Evolutionary conservation across 2,888 invertebrate species (phyloP).

Genomic region (Rhingia rostrata): DNA sequence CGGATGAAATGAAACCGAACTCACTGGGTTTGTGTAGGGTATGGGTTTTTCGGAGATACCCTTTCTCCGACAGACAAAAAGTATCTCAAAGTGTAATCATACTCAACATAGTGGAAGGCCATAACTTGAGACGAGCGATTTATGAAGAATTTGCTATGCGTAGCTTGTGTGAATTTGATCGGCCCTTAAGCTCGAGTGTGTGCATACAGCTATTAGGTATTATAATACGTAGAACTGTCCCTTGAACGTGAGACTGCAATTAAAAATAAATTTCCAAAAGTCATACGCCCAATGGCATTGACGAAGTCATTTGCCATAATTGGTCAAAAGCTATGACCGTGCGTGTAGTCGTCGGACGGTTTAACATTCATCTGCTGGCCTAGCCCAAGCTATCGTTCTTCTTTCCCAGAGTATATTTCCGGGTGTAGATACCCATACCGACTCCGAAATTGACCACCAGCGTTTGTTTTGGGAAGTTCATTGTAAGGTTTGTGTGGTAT

Average conservation of each 20-base stretch:
- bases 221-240: constrained; percentile 14
- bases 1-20: constrained; percentile 15
- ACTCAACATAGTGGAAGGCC: not conserved
- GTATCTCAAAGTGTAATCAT: not conserved
- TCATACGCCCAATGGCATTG: constrained; percentile 8
- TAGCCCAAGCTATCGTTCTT: constrained; percentile 35
- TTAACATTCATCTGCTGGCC: constrained; percentile 22
- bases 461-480: constrained; percentile 39
- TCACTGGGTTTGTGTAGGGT: not conserved
- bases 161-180: constrained; percentile 15
- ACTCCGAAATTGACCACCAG: constrained; percentile 10
- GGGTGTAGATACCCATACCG: constrained; percentile 2
- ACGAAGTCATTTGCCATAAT: constrained; percentile 22
- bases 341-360: not conserved
- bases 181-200: constrained; percentile 2
- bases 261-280: constrained; percentile 8
- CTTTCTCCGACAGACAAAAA: not conserved
- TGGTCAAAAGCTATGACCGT: constrained; percentile 18
- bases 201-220: not conserved
- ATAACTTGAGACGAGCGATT: constrained; percentile 2
- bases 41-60: not conserved
- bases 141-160: constrained; percentile 13
- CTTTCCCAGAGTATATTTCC: constrained; percentile 42
- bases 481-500: constrained; percentile 40
- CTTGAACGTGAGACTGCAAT: constrained; percentile 24